phyloP scores from a whole-genome alignment of 2,888 invertebrate genomes.

The Netelia melanura region DNA sequence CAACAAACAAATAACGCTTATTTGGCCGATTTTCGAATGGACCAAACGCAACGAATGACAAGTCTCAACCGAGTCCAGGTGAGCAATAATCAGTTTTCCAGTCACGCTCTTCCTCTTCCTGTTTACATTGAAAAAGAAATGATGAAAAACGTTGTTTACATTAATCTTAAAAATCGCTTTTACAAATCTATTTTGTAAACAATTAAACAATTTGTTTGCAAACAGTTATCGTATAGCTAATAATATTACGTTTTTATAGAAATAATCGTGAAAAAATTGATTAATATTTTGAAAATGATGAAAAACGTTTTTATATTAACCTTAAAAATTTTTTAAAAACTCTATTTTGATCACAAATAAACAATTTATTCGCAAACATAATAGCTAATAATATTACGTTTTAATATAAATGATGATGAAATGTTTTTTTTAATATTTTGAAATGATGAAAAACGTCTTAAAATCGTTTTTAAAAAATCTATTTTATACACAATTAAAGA shows the following conservation, averaged over 20 bases:
- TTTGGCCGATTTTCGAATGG: conserved; percentile 43
- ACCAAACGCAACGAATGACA: conserved; percentile 52
- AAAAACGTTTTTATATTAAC: neutral
- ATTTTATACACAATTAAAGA: neutral
- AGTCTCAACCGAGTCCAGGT: conserved; percentile 60
- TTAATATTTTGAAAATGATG: neutral
- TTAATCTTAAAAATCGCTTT: neutral
- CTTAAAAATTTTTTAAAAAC: neutral
- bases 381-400: too few species aligned
- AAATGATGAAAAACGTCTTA: neutral
- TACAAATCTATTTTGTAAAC: neutral
- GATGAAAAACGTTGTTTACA: neutral
- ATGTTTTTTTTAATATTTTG: neutral
- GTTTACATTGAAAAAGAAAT: conserved; percentile 8
- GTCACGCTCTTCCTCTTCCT: conserved; percentile 16
- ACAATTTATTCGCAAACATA: neutral
- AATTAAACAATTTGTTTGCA: neutral
- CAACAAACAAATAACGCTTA: conserved; percentile 67
- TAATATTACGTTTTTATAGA: too few species aligned
- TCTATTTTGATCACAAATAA: neutral
- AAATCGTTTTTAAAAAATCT: neutral
- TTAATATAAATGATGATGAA: neutral
- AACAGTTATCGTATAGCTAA: too few species aligned
- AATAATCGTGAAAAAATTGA: neutral
- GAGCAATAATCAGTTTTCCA: conserved; percentile 47